Conservation (phyloP, 2,888 invertebrate species). For the Onchidella celtica region DNA sequence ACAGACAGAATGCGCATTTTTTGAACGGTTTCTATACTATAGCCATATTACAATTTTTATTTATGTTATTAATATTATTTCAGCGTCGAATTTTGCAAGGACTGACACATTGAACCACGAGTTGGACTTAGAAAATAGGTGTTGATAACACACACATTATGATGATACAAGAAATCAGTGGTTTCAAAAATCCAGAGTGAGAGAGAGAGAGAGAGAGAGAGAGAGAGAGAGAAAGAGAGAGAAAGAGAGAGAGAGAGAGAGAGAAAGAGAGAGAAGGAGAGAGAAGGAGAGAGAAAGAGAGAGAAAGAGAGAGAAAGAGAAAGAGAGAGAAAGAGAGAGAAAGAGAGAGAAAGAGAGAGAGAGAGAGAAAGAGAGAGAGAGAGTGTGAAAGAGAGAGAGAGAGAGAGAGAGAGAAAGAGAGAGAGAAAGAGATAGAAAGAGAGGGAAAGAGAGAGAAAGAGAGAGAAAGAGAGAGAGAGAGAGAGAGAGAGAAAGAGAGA, state of each 20-base stretch:
- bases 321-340: conserved; percentile 1
- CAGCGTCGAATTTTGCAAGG: too few species aligned
- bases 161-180: too few species aligned
- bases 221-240: conserved; percentile 18
- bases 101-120: too few species aligned
- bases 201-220: conserved; percentile 7
- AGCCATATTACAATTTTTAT: too few species aligned
- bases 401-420: not conserved
- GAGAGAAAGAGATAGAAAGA: not conserved
- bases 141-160: too few species aligned
- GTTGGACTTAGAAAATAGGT: too few species aligned
- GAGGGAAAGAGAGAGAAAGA: not conserved
- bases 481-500: conserved; percentile 11
- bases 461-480: not conserved
- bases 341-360: conserved; percentile 26
- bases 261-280: not conserved
- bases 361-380: conserved; percentile 36
- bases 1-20: too few species aligned
- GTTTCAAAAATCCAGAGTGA: too few species aligned
- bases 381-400: conserved; percentile 23
- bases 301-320: not conserved
- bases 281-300: not conserved
- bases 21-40: too few species aligned
- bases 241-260: conserved; percentile 7
- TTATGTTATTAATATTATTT: too few species aligned